Base-by-base conservation (phyloP, 2,113 vertebrate species). In the Plectropomus leopardus region DNA sequence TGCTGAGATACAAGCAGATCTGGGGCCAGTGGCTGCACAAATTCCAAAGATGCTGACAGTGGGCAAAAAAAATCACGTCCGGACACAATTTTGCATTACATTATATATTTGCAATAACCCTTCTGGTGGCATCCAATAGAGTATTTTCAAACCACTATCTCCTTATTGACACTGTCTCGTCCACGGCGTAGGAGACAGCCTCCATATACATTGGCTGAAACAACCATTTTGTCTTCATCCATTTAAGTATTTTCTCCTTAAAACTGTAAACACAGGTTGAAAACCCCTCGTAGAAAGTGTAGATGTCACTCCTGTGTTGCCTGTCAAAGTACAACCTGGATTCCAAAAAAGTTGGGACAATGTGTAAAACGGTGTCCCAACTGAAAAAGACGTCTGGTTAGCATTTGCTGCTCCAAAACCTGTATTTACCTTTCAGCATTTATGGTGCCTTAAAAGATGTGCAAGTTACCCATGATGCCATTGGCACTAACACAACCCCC, bases 41-140 rank as follows among this genome's bases (percentile, higher is more conserved):
- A 72, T 55, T 77, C 68, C 72, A 26, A 10, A 55, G 21, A 69
- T 7, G 51, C 69, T n/a, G 26, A 16, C 32, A 13, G 34, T 26
- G 21, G 30, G 59, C 13, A 8, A 36, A 9, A 32, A n/a, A 23
- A 51, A 24, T 54, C 5, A 13, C 24, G n/a, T 21, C 50, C 14
- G 51, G 51, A 24, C 23, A 6, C 5, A 14, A 14, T 24, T n/a
- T 48, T 53, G 24, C 13, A 15, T 6, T 26, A 4, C 23, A 26
- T 1, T 15, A 7, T 54, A 54, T 54, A 1, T 26, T 24, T 24
- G 4, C 10, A 51, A 23, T 23, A 23, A 51, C 10, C n/a, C 23
- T 19, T 11, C 1, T 13, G 23, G 50, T 51, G 10, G 2, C 23
- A 11, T 7, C 30, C 7, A 57, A 57, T 26, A 55, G 5, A 28